Percentiles rank a stretch among this genome's conserved stretches.
These are phyloP conservation scores for Clangula hyemalis DNA, from an alignment of 2,797 vertebrate genomes.

Conservation along the genomic window DNA sequence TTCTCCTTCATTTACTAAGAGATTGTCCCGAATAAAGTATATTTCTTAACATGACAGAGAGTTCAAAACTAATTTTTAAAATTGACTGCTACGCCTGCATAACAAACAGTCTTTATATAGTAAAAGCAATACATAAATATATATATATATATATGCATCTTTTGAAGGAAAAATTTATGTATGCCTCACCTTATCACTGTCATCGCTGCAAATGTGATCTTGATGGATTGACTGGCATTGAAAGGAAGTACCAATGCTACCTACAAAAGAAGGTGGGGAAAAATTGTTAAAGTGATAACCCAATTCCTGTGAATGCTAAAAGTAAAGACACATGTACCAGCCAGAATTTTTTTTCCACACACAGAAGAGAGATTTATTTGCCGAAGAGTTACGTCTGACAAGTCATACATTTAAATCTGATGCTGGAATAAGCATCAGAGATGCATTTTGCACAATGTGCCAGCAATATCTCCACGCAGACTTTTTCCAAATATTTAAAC, in stretches of 20 bases:
- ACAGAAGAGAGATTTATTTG: not conserved
- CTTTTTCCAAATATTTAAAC: not conserved
- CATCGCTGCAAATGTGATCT: constrained; percentile 90
- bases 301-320: not conserved
- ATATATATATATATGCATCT: not conserved
- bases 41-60: not conserved
- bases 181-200: constrained; percentile 92
- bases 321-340: not conserved
- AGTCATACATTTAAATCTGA: not conserved
- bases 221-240: constrained; percentile 88
- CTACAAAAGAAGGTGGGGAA: constrained; percentile 77
- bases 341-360: not conserved
- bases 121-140: not conserved
- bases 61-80: not conserved
- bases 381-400: not conserved
- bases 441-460: not conserved
- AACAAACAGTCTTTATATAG: not conserved
- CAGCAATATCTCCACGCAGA: not conserved
- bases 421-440: not conserved
- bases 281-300: constrained; percentile 29
- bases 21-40: not conserved
- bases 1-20: not conserved
- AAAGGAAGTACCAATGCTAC: constrained; percentile 89
- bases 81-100: not conserved
- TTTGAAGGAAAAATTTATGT: constrained; percentile 42